Evolutionary conservation across 2,797 vertebrate species (phyloP).

Genomic region (Pseudocheirus occidentalis): DNA sequence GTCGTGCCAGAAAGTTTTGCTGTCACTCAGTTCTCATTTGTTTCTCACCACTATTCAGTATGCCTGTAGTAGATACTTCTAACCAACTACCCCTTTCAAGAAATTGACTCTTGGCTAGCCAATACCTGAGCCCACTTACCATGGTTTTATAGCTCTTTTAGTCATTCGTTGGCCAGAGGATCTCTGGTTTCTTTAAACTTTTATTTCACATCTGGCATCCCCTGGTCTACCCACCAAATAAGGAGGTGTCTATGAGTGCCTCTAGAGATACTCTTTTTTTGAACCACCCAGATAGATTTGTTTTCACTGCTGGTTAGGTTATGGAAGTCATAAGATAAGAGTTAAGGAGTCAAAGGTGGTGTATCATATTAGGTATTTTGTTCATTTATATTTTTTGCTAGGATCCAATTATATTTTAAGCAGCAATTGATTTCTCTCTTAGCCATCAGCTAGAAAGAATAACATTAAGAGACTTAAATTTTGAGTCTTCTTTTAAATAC

Average conservation of each 20-base stretch:
- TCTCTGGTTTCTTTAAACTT: background rate
- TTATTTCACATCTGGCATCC: background rate
- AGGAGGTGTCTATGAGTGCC: background rate
- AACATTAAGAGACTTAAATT: background rate
- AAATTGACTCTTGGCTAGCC: background rate
- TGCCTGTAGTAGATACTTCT: background rate
- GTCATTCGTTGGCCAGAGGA: background rate
- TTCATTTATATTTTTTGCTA: background rate
- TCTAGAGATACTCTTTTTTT: background rate
- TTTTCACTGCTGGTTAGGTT: background rate
- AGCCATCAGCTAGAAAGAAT: background rate
- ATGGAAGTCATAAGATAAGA: background rate
- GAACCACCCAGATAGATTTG: background rate
- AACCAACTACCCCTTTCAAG: background rate
- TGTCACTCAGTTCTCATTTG: background rate
- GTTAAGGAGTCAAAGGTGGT: background rate
- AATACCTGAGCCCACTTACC: background rate
- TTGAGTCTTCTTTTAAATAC: background rate
- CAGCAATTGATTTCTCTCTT: background rate
- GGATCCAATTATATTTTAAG: background rate
- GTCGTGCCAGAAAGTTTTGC: background rate
- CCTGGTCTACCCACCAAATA: background rate
- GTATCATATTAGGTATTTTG: background rate
- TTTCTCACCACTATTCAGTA: background rate
- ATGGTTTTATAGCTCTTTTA: background rate